Base-by-base conservation (phyloP, 2,797 vertebrate species). In the Galaxias olidus region DNA sequence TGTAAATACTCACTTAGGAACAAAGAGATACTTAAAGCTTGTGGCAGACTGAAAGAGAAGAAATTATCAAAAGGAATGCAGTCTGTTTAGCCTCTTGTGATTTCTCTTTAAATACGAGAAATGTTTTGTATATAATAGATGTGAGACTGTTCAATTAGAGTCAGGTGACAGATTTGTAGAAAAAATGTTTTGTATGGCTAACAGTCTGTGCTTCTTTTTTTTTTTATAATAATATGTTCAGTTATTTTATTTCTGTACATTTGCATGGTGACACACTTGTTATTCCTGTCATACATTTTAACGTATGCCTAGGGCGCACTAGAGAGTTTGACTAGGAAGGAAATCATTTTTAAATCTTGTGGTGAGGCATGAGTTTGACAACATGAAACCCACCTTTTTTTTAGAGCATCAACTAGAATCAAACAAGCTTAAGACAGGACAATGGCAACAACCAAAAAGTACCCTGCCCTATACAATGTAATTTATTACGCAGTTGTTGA, bases 1-100 rank as follows among this genome's bases (percentile, higher is more conserved):
- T 89, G 81, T 88, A 89, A 85, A 87, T 89, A 88, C 66, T 79
- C 76, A 80, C 81, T 61, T 69, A 41, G 60, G 68, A 72, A 76
- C 59, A 13, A 47, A 41, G 49, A 40, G 56, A 64, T 56, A 52
- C 55, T 40, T 13, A 17, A 10, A 15, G 11, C 69, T 49, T 77
- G 67, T 4, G 49, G 57, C 57, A 51, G 64, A 73, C 57, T 54
- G 62, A 63, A 45, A 17, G 63, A 74, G 42, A 47, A 66, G 40
- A 9, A 41, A 20, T 41, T 75, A 69, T 63, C 62, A 67, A 58
- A 56, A 65, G 12, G 41, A 55, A 13, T 11, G 53, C 40, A 14
- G n/a, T 42, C 19, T 1, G 59, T 67, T 56, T 66, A 1, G 45
- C 42, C 65, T 75, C 65, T 59, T 45, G 48, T 66, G 61, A 65